Evolutionary conservation across 2,113 vertebrate genomes (phyloP), one percentile per base, ranked within the genome.

Genomic region (Dipodomys merriami): DNA sequence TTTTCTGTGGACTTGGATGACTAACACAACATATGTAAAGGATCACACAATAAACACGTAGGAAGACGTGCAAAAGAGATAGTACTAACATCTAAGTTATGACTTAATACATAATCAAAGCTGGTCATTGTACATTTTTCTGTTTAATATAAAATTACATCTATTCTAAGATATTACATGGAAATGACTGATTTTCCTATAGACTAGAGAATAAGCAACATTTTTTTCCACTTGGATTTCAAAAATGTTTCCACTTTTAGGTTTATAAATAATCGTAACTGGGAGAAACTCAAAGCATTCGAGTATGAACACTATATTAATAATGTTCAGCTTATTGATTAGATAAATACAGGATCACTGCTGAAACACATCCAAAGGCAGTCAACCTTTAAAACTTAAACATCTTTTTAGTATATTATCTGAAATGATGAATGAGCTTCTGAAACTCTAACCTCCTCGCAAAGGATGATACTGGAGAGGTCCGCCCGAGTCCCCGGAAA

Each of bases 351-450:
- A 77, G 3, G 67, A 88, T 80, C 83, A 71, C 65, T 83, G 80
- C 12, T 93, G 88, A 96, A 97, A 96, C 18, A 1, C 79, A 93
- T 69, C 69, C 91, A 77, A 96, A 93, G 60, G 25, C 3, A 46
- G 44, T 0, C 0, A 44, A 49, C 64, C 29, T 94, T 94, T 94
- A 82, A 94, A 96, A 96, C 94, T 89, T 87, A 72, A 71, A 86
- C 35, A 86, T 72, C 29, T 97, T 93, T 95, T 91, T 90, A 93
- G 0, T 68, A 19, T 76, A 64, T 91, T 88, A 95, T 62, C 20
- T 95, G 86, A 96, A 69, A 96, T 91, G 89, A 96, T 94, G 97
- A 96, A 93, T 25, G 46, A 76, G 73, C 73, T 97, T 95, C 95
- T 94, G 95, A 97, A 97, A 82, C 84, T 90, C 86, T 95, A 92